Base-by-base conservation (phyloP, 2,888 invertebrate species). In the Caenorhabditis japonica region DNA sequence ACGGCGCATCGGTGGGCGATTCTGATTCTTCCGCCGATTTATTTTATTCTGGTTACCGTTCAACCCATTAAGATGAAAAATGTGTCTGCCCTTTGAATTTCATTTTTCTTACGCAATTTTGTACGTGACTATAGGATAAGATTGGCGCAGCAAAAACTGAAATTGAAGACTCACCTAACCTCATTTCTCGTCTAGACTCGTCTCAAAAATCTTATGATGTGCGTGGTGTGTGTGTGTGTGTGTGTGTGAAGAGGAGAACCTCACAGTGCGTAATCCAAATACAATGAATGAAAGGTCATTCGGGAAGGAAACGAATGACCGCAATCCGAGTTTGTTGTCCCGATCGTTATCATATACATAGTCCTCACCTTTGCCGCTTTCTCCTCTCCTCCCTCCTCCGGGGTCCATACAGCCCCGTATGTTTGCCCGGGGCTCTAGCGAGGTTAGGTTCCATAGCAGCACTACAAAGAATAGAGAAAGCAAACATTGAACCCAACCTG, bases 391-490 rank as follows among this genome's bases (percentile, higher is more conserved):
- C 49, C 30, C 34, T 27, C 19, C 21, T 17, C 25, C 21, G 27
- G 15, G 21, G 10, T 30, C 13, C 53, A 38, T 19, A n/a, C 34
- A 17, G 19, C 52, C 38, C 49, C 46, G 27, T 38, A 55, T 66
- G 66, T 66, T 66, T 66, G 66, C 51, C 44, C 30, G 23, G 55
- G 55, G 66, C 66, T 51, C 66, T 56, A 66, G 43, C 49, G 25
- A 58, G 66, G 56, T 66, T n/a, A n/a, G n/a, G n/a, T n/a, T n/a
- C n/a, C 51, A 56, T 43, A 56, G 56, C 30, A 30, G 55, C 66
- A 56, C 66, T 66, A 58, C 56, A 56, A n/a, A n/a, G n/a, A n/a
- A n/a, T n/a, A n/a, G n/a, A n/a, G 66, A 66, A 66, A 66, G 66
- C 66, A 66, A 66, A 66, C 66, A 66, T 56, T 51, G 56, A 56